Base-by-base conservation (phyloP, 2,113 vertebrate genomes). In the Poicephalus meyeri region DNA sequence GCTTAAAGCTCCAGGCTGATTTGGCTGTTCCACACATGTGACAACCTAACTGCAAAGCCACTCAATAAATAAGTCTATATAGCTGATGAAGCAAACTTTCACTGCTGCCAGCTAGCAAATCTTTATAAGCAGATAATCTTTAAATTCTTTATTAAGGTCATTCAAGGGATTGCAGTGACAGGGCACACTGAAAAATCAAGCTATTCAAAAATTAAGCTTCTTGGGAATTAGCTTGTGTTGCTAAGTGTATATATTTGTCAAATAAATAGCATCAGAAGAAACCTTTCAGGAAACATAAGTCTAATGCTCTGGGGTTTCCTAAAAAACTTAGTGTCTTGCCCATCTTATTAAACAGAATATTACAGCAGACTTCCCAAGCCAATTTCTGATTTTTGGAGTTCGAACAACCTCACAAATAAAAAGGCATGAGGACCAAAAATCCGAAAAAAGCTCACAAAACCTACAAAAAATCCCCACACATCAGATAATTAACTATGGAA, bases 71-170 rank as follows among this genome's bases (percentile, higher is more conserved):
- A 44, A 82, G 49, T 84, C 82, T 77, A 71, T 85, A 92, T 3
- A 81, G 72, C 46, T 84, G 89, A 95, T 77, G 69, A 96, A 93
- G 80, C 73, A 68, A 86, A 90, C 69, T 70, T 84, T 31, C 82
- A 71, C 60, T 24, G 14, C 81, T 63, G 76, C 56, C 84, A 88
- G 80, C 68, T 13, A 92, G 68, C 42, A 91, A 89, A 70, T 63
- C 82, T 95, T 95, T 46, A 85, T 91, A 80, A 96, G 80, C 44
- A 73, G 56, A 86, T 83, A 77, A 97, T 91, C 73, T 94, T 94
- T 56, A 80, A 58, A 93, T 66, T 93, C 78, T 89, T 82, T 55
- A 49, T 61, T 91, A 88, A 86, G 69, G 81, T 94, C 87, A 95
- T 69, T 83, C 42, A 74, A 89, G 37, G 12, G 74, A 92, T 29